A percentile compares a stretch with the other conserved stretches of the same genome.
Conservation (phyloP, 2,797 vertebrate genomes). For the Labeo calbasu region DNA sequence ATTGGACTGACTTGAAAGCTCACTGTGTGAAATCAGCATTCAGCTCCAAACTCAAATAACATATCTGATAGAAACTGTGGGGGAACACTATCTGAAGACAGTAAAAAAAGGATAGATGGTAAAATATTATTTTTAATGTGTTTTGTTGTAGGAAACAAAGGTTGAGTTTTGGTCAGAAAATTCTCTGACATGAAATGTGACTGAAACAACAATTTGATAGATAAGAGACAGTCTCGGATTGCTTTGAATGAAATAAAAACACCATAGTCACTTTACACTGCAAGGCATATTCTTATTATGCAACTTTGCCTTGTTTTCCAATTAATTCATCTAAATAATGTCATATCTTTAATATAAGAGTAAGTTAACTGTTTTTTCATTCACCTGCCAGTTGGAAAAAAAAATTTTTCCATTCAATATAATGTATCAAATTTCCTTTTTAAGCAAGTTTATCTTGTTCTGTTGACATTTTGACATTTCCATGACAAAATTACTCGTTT, state of each 20-base stretch:
- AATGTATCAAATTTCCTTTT: background rate
- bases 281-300: background rate
- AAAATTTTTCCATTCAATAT: background rate
- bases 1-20: conserved; percentile 65
- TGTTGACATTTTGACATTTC: background rate
- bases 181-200: background rate
- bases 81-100: conserved; percentile 46
- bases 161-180: background rate
- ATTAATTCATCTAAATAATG: background rate
- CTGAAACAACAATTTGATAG: background rate
- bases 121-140: conserved; percentile 43
- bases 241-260: background rate
- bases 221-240: background rate
- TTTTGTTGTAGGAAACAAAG: background rate
- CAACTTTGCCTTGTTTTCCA: background rate
- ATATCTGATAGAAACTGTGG: conserved; percentile 48
- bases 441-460: background rate
- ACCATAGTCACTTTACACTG: background rate
- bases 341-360: background rate
- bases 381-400: background rate
- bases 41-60: conserved; percentile 60
- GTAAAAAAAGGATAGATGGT: conserved; percentile 48
- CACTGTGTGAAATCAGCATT: conserved; percentile 66
- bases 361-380: background rate
- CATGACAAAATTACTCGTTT: background rate